Base-by-base conservation (phyloP, 1,140 invertebrate species). In the Drosophila lowei region DNA sequence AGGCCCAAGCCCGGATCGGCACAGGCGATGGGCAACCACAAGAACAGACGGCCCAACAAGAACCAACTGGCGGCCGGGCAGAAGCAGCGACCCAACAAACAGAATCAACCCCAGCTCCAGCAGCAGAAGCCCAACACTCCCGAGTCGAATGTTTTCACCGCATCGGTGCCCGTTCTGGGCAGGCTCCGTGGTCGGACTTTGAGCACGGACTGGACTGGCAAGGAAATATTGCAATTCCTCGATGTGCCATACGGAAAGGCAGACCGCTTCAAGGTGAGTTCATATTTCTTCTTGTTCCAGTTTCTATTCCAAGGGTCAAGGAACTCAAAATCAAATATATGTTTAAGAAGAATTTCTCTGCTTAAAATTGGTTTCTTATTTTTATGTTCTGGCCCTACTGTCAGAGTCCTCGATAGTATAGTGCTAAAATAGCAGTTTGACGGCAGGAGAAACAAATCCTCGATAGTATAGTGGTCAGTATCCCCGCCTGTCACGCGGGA, bases 401-500 rank as follows among this genome's bases (percentile, higher is more conserved):
- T 18, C 18, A 18, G 18, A 18, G 18, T 18, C 18, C 18, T 18
- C 18, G 18, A 18, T 18, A 18, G 18, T 18, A 18, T 18, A 18
- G 1, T 18, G 18, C 1, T 18, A 18, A 18, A 18, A 18, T 18
- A 18, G 18, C 18, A 18, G 18, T 18, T 18, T 18, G 18, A 18
- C 18, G 18, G 18, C 18, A 18, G 18, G 2, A 18, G 18, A 18
- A 18, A 2, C 1, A 18, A 18, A 18, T 66, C 59, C 59, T 66
- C 59, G 48, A 66, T 66, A 66, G 59, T 62, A 66, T 66, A 62
- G 38, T 28, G 57, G 30, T 60, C 7, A 8, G n/a, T 92, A 92
- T 92, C 91, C 91, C 91, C 92, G 92, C 91, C 91, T 92, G 92
- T 92, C 92, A 92, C 92, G 92, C 92, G 92, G 91, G 91, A 92